Conservation (phyloP, 2,797 vertebrate species). For the Acipenser ruthenus region DNA sequence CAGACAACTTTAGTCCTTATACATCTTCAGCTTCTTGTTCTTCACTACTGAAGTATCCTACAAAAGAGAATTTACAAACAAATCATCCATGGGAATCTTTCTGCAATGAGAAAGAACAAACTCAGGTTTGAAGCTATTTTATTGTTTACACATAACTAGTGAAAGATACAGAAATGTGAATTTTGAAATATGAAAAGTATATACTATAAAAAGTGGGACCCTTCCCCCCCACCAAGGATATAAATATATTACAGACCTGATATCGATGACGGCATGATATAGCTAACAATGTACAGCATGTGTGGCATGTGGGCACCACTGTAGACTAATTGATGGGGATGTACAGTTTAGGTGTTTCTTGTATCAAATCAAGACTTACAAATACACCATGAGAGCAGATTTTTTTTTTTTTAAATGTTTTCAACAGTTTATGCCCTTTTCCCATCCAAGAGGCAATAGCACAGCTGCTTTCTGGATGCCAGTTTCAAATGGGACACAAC, state of each 20-base stretch:
- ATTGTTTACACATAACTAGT: not conserved
- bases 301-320: too few relatives aligned
- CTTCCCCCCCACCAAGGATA: not conserved
- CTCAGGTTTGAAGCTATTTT: conserved; percentile 33
- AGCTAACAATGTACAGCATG: too few relatives aligned
- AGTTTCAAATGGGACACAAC: conserved; percentile 21
- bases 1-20: conserved; percentile 35
- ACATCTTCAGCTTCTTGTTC: conserved; percentile 38
- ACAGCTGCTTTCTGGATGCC: conserved; percentile 40
- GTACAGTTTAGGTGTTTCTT: too few relatives aligned
- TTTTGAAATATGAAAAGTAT: not conserved
- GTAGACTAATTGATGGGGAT: too few relatives aligned
- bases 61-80: conserved; percentile 37
- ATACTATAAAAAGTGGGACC: not conserved
- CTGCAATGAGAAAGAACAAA: conserved; percentile 28
- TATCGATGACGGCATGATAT: too few relatives aligned
- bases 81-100: conserved; percentile 33
- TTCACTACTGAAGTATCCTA: conserved; percentile 36
- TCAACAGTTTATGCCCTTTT: conserved; percentile 44
- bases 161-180: too few relatives aligned
- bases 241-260: too few relatives aligned
- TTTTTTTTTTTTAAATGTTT: too few relatives aligned
- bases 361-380: too few relatives aligned
- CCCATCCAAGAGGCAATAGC: conserved; percentile 40
- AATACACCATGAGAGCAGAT: too few relatives aligned